Evolutionary conservation across 2,113 vertebrate genomes (phyloP).

Genomic region (Nerophis lumbriciformis): DNA sequence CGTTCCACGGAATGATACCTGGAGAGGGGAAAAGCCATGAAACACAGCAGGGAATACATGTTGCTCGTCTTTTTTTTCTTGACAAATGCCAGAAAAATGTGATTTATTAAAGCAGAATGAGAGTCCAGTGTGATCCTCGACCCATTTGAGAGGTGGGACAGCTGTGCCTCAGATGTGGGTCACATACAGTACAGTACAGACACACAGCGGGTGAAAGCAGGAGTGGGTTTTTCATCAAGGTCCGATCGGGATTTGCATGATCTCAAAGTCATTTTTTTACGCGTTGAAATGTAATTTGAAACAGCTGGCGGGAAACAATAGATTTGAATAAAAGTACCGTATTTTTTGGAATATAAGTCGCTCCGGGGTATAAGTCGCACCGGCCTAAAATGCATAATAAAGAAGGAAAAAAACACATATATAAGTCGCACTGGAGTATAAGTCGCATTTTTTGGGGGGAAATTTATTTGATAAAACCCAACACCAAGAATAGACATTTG

Average conservation of each 20-base stretch:
- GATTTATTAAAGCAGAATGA: background rate
- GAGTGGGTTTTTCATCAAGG: slow-evolving; percentile 25
- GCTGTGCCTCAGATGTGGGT: slow-evolving; percentile 60
- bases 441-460: no score
- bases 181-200: slow-evolving; percentile 34
- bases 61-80: background rate
- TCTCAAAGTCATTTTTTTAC: slow-evolving; percentile 21
- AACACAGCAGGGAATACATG: background rate
- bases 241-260: slow-evolving; percentile 25
- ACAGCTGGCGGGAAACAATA: background rate
- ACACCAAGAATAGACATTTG: no score
- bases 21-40: slow-evolving; percentile 17
- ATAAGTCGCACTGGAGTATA: no score
- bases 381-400: no score
- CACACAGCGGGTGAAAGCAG: slow-evolving; percentile 25
- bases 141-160: slow-evolving; percentile 43
- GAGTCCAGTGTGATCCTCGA: slow-evolving; percentile 45
- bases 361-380: no score
- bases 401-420: no score
- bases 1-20: slow-evolving; percentile 94
- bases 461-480: no score
- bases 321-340: no score
- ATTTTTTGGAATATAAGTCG: no score
- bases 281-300: slow-evolving; percentile 1
- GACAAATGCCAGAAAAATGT: background rate